Evolutionary conservation across 2,888 invertebrate species (phyloP).

Genomic region (Conomelus anceps): DNA sequence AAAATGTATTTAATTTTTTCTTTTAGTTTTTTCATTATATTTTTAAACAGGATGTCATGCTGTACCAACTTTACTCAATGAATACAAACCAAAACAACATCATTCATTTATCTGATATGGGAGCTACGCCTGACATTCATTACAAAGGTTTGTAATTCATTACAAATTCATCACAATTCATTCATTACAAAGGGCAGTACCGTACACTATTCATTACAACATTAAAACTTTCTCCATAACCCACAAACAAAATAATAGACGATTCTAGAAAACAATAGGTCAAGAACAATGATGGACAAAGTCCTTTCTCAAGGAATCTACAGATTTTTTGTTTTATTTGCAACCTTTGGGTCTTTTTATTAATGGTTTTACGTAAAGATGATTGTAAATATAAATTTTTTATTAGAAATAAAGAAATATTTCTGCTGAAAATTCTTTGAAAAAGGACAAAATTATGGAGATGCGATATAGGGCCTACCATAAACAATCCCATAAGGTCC

Average conservation of each 20-base stretch:
- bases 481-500: not conserved
- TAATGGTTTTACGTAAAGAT: no score
- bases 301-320: not conserved
- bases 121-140: not conserved
- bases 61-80: not conserved
- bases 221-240: not conserved
- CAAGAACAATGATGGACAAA: not conserved
- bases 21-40: not conserved
- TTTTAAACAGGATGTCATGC: not conserved
- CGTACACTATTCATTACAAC: not conserved
- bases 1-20: not conserved
- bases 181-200: not conserved
- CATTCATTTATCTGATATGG: not conserved
- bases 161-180: no score
- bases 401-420: no score
- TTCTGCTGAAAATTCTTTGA: no score
- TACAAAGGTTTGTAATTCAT: not conserved
- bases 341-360: not conserved
- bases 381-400: no score
- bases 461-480: not conserved
- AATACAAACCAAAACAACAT: not conserved
- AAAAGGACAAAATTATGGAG: not conserved
- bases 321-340: not conserved
- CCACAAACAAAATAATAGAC: not conserved
- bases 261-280: not conserved